Conservation (phyloP, 1,140 invertebrate species). For the Drosophila santomea region DNA sequence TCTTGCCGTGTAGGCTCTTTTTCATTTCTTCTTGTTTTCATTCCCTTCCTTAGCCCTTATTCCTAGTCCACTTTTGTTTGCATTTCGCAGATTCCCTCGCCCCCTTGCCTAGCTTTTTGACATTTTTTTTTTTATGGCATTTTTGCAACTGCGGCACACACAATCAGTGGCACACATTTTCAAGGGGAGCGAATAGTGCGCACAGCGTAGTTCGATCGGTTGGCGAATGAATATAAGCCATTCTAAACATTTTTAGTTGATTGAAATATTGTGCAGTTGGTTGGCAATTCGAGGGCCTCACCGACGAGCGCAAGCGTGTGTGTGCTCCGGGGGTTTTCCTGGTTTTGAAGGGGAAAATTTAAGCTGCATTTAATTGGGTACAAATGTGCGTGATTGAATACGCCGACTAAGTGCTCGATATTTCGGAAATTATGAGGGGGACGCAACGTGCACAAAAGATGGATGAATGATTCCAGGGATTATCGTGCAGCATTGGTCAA, state of each 20-base stretch:
- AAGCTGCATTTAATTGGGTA: slow-evolving; percentile 77
- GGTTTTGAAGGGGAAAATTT: slow-evolving; percentile 39
- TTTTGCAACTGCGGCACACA: slow-evolving; percentile 49
- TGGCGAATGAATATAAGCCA: slow-evolving; percentile 69
- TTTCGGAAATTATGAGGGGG: slow-evolving; percentile 23
- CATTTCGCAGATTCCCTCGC: slow-evolving; percentile 19
- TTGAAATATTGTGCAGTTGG: slow-evolving; percentile 82
- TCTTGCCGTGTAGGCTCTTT: not conserved
- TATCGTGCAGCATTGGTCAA: not conserved
- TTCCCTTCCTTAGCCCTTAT: not conserved
- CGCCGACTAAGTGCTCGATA: slow-evolving; percentile 42
- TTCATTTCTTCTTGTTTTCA: too few species aligned
- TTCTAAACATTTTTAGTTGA: slow-evolving; percentile 82
- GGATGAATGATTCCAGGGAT: not conserved
- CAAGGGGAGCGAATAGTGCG: slow-evolving; percentile 13
- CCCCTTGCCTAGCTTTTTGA: slow-evolving; percentile 9
- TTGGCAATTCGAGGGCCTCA: slow-evolving; percentile 58
- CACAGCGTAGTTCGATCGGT: slow-evolving; percentile 52
- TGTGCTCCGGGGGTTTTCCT: not conserved
- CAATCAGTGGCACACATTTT: slow-evolving; percentile 73
- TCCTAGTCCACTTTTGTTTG: slow-evolving; percentile 2
- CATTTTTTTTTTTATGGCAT: slow-evolving; percentile 76
- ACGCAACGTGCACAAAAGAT: not conserved
- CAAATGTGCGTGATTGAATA: slow-evolving; percentile 40
- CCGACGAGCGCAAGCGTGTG: not conserved